Percentiles rank a stretch among this genome's conserved stretches.
Conservation (phyloP, 2,888 invertebrate species). For the Stegana nigrithorax region DNA sequence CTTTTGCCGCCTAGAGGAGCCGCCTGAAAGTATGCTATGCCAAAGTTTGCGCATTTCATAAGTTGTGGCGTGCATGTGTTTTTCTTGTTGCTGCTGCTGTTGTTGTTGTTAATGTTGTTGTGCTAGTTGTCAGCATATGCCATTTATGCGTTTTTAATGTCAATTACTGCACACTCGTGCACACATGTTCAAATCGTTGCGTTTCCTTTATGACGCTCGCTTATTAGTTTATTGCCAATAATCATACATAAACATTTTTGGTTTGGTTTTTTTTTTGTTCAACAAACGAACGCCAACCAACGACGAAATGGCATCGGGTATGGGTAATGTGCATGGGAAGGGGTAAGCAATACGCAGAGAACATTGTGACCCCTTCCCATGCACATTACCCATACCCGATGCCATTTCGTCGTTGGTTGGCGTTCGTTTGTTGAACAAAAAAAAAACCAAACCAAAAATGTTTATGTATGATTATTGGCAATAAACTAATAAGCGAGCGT, state of each 20-base stretch:
- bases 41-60: conserved; percentile 1
- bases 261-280: too few species aligned
- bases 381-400: too few species aligned
- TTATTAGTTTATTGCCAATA: conserved; percentile 9
- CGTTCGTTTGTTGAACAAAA: too few species aligned
- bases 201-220: neutral
- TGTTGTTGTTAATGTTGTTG: neutral
- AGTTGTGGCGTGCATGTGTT: neutral
- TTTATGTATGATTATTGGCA: conserved; percentile 13
- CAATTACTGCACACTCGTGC: neutral
- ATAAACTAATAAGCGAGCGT: neutral
- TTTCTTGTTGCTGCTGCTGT: neutral
- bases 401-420: too few species aligned
- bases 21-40: neutral
- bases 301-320: too few species aligned
- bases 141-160: conserved; percentile 13
- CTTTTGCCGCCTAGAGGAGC: too few species aligned
- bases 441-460: too few species aligned
- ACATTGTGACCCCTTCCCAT: too few species aligned
- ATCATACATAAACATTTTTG: conserved; percentile 10
- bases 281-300: too few species aligned
- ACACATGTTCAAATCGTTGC: neutral
- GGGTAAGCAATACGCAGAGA: too few species aligned
- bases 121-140: neutral
- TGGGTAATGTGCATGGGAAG: too few species aligned